Conservation (phyloP, 2,888 invertebrate species). For the Hypsopygia costalis region DNA sequence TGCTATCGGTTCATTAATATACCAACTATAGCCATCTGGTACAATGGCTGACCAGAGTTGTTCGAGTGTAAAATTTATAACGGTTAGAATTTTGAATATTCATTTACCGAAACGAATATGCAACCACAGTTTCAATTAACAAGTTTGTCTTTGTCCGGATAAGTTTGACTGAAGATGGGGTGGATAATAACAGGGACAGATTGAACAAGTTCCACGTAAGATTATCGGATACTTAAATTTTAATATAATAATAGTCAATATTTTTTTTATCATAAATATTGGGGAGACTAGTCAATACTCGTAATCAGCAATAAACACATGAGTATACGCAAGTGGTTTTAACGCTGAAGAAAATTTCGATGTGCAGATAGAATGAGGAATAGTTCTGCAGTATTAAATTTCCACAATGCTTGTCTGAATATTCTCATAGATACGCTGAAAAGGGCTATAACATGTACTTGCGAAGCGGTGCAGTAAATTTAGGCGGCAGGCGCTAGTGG, state of each 20-base stretch:
- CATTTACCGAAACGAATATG: constrained; percentile 24
- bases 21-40: constrained; percentile 56
- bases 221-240: too few relatives aligned
- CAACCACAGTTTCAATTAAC: constrained; percentile 28
- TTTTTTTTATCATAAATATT: too few relatives aligned
- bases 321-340: too few relatives aligned
- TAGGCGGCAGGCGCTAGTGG: constrained; percentile 30
- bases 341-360: too few relatives aligned
- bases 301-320: too few relatives aligned
- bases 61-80: constrained; percentile 48
- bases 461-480: constrained; percentile 39
- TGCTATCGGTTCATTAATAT: constrained; percentile 66
- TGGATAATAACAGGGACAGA: constrained; percentile 5
- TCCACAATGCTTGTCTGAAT: too few relatives aligned
- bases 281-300: too few relatives aligned
- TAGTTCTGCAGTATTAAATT: too few relatives aligned
- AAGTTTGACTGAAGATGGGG: constrained; percentile 6
- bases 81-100: constrained; percentile 46
- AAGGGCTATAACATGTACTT: constrained; percentile 6
- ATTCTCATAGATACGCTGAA: neutral
- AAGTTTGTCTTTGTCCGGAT: constrained; percentile 7
- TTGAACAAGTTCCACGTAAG: too few relatives aligned
- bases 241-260: too few relatives aligned
- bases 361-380: too few relatives aligned
- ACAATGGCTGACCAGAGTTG: constrained; percentile 51